Conservation (phyloP, 2,888 invertebrate species). For the Paralinhomoeus sp. region DNA sequence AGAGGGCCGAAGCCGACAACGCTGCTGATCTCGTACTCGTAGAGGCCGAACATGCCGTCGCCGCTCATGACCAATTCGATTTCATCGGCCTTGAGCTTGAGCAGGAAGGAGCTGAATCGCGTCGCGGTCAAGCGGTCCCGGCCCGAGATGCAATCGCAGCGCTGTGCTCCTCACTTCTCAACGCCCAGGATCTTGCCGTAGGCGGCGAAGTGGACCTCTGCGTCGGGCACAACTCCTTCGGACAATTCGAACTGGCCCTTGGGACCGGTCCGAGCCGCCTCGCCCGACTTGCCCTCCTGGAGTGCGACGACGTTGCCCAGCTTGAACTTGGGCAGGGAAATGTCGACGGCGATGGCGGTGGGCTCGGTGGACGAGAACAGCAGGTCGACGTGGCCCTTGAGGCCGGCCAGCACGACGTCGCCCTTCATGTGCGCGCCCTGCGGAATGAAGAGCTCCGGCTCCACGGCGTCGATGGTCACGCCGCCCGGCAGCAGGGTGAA, state of each 20-base stretch:
- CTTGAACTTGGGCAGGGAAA: background rate
- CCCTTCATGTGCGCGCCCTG: background rate
- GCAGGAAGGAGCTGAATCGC: no score
- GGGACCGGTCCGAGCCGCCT: background rate
- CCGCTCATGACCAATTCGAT: no score
- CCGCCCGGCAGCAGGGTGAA: no score
- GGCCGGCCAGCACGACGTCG: background rate
- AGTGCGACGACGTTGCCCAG: background rate
- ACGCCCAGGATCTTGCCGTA: background rate
- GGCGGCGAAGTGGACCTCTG: background rate
- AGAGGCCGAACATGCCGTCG: background rate
- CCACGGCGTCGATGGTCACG: no score
- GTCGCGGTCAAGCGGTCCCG: no score
- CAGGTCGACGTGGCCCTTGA: background rate
- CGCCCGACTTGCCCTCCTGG: background rate
- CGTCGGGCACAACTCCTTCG: background rate
- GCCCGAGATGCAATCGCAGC: no score
- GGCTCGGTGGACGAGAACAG: background rate
- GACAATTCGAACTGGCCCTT: background rate
- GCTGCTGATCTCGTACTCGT: background rate
- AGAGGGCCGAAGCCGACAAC: background rate
- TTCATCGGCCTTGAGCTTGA: no score
- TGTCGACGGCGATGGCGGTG: background rate
- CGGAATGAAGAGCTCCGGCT: no score
- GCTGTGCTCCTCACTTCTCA: background rate